A percentile compares a stretch with the other conserved stretches of the same genome.
Evolutionary conservation across 2,113 vertebrate genomes (phyloP).

Genomic region (Bettongia penicillata): DNA sequence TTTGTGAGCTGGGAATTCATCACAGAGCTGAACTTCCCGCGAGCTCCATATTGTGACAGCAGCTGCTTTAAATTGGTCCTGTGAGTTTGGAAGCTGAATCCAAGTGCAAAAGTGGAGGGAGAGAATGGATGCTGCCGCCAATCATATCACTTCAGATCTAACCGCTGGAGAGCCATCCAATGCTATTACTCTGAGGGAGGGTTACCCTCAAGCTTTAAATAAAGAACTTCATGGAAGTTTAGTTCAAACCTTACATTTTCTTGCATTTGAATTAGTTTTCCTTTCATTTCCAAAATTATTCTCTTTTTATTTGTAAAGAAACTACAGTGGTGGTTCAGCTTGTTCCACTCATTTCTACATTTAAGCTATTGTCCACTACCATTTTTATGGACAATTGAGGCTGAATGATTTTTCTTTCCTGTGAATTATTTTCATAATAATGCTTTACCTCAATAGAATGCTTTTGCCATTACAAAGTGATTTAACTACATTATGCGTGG

Average conservation of each 20-base stretch:
- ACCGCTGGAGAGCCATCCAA: background rate
- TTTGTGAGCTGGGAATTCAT: slow-evolving; percentile 45
- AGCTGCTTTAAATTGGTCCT: slow-evolving; percentile 59
- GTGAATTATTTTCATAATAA: background rate
- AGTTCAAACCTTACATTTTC: slow-evolving; percentile 14
- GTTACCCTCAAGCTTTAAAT: background rate
- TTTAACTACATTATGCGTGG: background rate
- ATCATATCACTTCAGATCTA: slow-evolving; percentile 28
- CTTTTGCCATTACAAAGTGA: background rate
- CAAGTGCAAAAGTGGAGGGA: background rate
- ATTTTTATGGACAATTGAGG: background rate
- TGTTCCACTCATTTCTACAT: slow-evolving; percentile 10
- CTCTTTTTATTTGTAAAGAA: background rate
- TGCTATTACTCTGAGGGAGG: background rate
- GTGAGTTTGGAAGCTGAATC: slow-evolving; percentile 30
- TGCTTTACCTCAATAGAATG: background rate
- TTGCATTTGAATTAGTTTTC: slow-evolving; percentile 15
- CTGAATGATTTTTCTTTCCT: background rate
- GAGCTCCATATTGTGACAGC: slow-evolving; percentile 25
- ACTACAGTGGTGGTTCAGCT: background rate
- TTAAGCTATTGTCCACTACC: background rate
- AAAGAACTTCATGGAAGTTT: slow-evolving; percentile 22
- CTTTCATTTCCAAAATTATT: slow-evolving; percentile 16
- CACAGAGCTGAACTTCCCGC: slow-evolving; percentile 36
- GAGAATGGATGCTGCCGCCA: background rate